These are phyloP conservation scores for Pseudomyrmex dendroicus DNA, from an alignment of 1,140 invertebrate species.

Conservation along the genomic window DNA sequence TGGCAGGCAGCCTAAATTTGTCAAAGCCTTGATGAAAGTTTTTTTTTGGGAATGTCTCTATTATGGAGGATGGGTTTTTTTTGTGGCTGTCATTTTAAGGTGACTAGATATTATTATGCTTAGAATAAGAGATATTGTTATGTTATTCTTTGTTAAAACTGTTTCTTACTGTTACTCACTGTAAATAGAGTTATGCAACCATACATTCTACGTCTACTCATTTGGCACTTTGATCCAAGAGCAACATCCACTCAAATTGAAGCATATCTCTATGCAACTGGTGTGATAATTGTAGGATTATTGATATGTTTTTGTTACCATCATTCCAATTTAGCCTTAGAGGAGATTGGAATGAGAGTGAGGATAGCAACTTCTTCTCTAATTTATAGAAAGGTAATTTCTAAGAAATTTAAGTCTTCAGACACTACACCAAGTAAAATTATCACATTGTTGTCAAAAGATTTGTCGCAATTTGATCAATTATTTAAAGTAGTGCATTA, in stretches of 20 bases:
- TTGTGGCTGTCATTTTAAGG: slow-evolving; percentile 71
- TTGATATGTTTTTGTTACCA: slow-evolving; percentile 81
- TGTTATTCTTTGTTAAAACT: not conserved
- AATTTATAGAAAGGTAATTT: slow-evolving; percentile 86
- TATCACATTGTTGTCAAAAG: slow-evolving; percentile 94
- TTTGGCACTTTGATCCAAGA: slow-evolving; percentile 84
- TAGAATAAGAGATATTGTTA: not conserved
- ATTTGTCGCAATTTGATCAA: slow-evolving; percentile 87
- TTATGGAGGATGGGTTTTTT: slow-evolving; percentile 74
- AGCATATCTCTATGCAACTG: slow-evolving; percentile 84
- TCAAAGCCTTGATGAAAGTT: slow-evolving; percentile 79
- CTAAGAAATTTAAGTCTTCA: slow-evolving; percentile 75
- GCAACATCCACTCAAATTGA: slow-evolving; percentile 73
- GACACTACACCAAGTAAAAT: slow-evolving; percentile 92
- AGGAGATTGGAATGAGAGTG: slow-evolving; percentile 85
- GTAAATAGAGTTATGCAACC: slow-evolving; percentile 79
- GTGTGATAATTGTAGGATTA: slow-evolving; percentile 82
- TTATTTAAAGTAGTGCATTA: slow-evolving; percentile 86
- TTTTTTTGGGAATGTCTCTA: slow-evolving; percentile 77
- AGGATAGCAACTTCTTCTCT: slow-evolving; percentile 85
- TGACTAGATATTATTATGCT: slow-evolving; percentile 57
- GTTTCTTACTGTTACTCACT: not conserved
- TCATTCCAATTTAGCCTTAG: slow-evolving; percentile 80
- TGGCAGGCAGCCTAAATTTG: slow-evolving; percentile 78
- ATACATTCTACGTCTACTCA: slow-evolving; percentile 80